Evolutionary conservation across 2,797 vertebrate genomes (phyloP).

Genomic region (Synanceia verrucosa): DNA sequence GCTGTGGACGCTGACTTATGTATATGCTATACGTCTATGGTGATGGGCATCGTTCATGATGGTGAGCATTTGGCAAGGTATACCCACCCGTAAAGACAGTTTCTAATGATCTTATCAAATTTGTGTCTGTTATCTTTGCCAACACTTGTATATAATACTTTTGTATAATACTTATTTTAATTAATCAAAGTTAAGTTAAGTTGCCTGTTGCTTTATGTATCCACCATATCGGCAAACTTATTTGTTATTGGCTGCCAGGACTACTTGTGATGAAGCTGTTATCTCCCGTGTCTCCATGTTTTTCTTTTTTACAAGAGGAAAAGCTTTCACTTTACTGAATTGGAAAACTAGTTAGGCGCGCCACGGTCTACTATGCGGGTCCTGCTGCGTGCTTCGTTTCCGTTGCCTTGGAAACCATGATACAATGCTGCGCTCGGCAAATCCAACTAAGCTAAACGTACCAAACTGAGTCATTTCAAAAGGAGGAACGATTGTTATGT

Average conservation of each 20-base stretch:
- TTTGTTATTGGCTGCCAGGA: not conserved
- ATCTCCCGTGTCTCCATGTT: not conserved
- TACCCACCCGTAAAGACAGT: not conserved
- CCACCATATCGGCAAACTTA: too few relatives aligned
- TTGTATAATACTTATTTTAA: too few relatives aligned
- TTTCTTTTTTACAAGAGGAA: not conserved
- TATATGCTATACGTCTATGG: too few relatives aligned
- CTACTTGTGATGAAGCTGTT: too few relatives aligned
- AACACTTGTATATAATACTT: not conserved
- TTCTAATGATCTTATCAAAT: not conserved
- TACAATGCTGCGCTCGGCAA: not conserved
- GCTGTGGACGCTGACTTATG: too few relatives aligned
- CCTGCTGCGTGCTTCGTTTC: not conserved
- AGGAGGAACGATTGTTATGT: not conserved
- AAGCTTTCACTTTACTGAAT: not conserved
- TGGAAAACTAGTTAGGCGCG: constrained; percentile 49
- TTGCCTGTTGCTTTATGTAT: not conserved
- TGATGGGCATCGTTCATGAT: too few relatives aligned
- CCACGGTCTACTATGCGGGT: constrained; percentile 35
- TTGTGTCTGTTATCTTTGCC: not conserved
- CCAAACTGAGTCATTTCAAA: not conserved
- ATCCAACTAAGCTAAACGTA: not conserved
- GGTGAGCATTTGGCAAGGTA: too few relatives aligned
- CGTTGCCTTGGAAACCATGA: constrained; percentile 59
- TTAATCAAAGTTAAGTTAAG: too few relatives aligned